phyloP scores from a whole-genome alignment of 2,113 vertebrate genomes.

The Anthoscopus minutus region DNA sequence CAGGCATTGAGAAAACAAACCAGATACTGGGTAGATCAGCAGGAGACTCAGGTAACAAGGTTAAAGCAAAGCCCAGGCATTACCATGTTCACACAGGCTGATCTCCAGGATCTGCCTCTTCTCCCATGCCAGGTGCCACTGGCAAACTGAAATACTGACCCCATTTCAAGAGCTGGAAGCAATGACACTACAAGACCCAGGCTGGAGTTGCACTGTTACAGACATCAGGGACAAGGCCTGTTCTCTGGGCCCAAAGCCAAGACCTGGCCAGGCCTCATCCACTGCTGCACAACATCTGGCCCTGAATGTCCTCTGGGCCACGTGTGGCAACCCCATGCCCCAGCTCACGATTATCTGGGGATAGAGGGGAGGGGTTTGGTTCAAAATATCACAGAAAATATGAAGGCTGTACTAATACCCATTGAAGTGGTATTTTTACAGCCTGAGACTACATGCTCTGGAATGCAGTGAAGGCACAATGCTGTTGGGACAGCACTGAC shows the following conservation, averaged over 20 bases:
- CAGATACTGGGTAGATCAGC: neutral
- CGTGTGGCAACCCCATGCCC: rapidly evolving
- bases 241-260: neutral
- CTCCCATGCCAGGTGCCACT: neutral
- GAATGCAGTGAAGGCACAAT: neutral
- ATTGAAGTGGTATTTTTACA: neutral
- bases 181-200: rapidly evolving
- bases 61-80: neutral
- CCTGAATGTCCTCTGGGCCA: neutral
- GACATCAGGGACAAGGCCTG: neutral
- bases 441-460: neutral
- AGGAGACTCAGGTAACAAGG: neutral
- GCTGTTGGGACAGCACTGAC: neutral
- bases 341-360: neutral
- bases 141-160: neutral
- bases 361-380: neutral
- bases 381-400: neutral
- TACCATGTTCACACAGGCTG: neutral
- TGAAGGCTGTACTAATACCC: neutral
- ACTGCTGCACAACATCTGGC: neutral
- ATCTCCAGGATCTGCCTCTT: neutral
- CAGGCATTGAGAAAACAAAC: neutral
- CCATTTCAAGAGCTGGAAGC: neutral
- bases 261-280: neutral
- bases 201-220: neutral